Percentiles rank a stretch among this genome's conserved stretches.
Conservation (phyloP, 2,888 invertebrate species). For the Phanerotoma sp. region DNA sequence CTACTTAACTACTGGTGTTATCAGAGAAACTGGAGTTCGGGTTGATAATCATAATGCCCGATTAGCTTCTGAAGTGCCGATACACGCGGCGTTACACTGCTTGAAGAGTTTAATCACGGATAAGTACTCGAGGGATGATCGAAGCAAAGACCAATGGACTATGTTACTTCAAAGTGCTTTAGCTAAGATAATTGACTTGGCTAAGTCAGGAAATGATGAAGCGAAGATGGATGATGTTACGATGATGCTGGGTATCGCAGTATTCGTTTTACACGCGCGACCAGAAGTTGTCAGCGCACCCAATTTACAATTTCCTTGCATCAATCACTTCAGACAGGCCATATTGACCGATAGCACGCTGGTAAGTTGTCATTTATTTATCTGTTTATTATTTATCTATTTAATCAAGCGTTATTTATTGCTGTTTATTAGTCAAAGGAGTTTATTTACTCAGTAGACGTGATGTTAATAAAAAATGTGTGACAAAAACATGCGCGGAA, state of each 20-base stretch:
- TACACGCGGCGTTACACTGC: slow-evolving; percentile 77
- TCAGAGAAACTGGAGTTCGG: slow-evolving; percentile 77
- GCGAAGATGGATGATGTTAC: slow-evolving; percentile 82
- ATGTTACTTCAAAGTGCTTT: slow-evolving; percentile 83
- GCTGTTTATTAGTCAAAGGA: too few species aligned
- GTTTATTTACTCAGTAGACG: too few species aligned
- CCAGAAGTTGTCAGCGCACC: slow-evolving; percentile 75
- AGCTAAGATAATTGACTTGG: slow-evolving; percentile 85
- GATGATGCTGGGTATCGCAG: slow-evolving; percentile 85
- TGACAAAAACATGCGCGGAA: too few species aligned
- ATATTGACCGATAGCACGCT: slow-evolving; percentile 67
- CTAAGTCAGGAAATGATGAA: slow-evolving; percentile 79
- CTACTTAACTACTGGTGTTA: slow-evolving; percentile 86
- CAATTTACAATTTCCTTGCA: slow-evolving; percentile 85
- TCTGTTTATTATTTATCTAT: too few species aligned
- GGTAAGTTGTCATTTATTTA: slow-evolving; percentile 51
- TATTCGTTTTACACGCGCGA: slow-evolving; percentile 83
- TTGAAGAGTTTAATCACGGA: slow-evolving; percentile 69
- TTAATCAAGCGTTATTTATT: too few species aligned
- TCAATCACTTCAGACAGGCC: slow-evolving; percentile 88
- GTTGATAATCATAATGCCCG: slow-evolving; percentile 62
- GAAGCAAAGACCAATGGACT: slow-evolving; percentile 72
- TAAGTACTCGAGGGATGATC: slow-evolving; percentile 66
- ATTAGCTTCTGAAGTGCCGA: slow-evolving; percentile 69
- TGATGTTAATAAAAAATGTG: too few species aligned